Conservation (phyloP, 2,888 invertebrate genomes). For the Ophion slaviceki region DNA sequence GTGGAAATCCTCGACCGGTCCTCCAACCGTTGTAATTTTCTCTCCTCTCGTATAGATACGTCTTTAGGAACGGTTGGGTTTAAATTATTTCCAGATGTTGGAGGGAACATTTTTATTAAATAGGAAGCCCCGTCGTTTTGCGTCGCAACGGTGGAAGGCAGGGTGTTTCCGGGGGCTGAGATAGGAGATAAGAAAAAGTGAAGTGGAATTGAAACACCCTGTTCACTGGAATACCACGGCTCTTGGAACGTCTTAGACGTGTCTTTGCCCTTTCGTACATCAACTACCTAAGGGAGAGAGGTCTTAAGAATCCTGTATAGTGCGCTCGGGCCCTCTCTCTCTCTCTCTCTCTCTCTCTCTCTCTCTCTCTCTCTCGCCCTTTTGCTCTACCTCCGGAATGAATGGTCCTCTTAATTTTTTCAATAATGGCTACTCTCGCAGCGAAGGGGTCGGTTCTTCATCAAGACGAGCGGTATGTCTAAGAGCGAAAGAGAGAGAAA, state of each 20-base stretch:
- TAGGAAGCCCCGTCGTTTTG: background rate
- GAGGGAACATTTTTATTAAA: slow-evolving; percentile 10
- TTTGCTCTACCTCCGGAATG: slow-evolving; percentile 63
- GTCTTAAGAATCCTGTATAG: slow-evolving; percentile 49
- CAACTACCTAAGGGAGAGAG: slow-evolving; percentile 1
- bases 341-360: slow-evolving; percentile 23
- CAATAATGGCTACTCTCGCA: slow-evolving; percentile 76
- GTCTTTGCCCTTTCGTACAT: slow-evolving; percentile 33
- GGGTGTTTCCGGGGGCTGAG: slow-evolving; percentile 21
- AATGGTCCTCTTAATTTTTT: slow-evolving; percentile 79
- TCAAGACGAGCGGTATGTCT: slow-evolving; percentile 70
- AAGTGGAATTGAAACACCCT: slow-evolving; percentile 51
- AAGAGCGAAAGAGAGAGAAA: slow-evolving; percentile 30
- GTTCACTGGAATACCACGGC: slow-evolving; percentile 48
- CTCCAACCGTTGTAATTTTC: too few relatives aligned
- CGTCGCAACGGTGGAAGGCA: slow-evolving; percentile 3
- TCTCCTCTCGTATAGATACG: too few relatives aligned
- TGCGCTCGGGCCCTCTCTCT: slow-evolving; percentile 35
- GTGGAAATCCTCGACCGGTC: too few relatives aligned
- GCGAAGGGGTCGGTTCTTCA: slow-evolving; percentile 75
- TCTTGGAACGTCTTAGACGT: slow-evolving; percentile 24
- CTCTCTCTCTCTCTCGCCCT: slow-evolving; percentile 14
- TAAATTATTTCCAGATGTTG: background rate
- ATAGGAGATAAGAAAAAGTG: slow-evolving; percentile 52
- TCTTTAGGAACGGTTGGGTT: too few relatives aligned